Percentiles rank a stretch among this genome's conserved stretches.
Evolutionary conservation across 2,797 vertebrate genomes (phyloP).

Genomic region (Bradypodion pumilum): DNA sequence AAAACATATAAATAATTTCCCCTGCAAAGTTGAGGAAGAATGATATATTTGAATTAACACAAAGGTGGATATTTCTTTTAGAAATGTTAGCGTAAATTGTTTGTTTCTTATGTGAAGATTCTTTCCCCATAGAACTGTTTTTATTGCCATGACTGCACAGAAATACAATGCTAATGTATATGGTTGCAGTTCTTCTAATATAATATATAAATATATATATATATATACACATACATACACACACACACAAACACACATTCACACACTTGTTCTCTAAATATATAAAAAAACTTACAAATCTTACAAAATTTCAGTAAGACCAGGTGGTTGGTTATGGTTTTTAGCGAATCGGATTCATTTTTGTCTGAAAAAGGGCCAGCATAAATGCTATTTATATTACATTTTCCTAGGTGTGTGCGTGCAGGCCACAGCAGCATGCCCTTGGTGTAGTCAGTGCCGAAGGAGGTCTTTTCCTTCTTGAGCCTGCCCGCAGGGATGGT

Average conservation of each 20-base stretch:
- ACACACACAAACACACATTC: constrained; percentile 30
- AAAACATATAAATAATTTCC: constrained; percentile 85
- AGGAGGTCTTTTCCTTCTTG: constrained; percentile 88
- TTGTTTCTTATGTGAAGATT: constrained; percentile 81
- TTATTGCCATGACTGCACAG: constrained; percentile 85
- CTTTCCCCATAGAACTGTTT: constrained; percentile 84
- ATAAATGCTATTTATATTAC: constrained; percentile 94
- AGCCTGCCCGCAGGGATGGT: constrained; percentile 89
- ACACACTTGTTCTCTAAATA: constrained; percentile 1
- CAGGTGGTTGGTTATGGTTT: constrained; percentile 81
- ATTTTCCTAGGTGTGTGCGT: constrained; percentile 90
- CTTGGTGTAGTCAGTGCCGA: constrained; percentile 90
- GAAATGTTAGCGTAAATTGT: constrained; percentile 83
- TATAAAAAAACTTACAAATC: constrained; percentile 71
- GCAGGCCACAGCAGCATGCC: constrained; percentile 89
- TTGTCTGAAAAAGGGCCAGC: constrained; percentile 84
- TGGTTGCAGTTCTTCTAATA: constrained; percentile 79
- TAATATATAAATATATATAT: constrained; percentile 53
- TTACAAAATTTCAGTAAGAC: constrained; percentile 74
- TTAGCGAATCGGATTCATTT: constrained; percentile 85
- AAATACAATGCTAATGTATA: constrained; percentile 78
- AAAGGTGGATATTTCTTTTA: constrained; percentile 83
- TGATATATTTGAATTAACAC: constrained; percentile 83
- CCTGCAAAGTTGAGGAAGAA: constrained; percentile 84
- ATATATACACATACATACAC: constrained; percentile 13